Evolutionary conservation across 2,113 vertebrate genomes (phyloP).

Genomic region (Fulica atra): DNA sequence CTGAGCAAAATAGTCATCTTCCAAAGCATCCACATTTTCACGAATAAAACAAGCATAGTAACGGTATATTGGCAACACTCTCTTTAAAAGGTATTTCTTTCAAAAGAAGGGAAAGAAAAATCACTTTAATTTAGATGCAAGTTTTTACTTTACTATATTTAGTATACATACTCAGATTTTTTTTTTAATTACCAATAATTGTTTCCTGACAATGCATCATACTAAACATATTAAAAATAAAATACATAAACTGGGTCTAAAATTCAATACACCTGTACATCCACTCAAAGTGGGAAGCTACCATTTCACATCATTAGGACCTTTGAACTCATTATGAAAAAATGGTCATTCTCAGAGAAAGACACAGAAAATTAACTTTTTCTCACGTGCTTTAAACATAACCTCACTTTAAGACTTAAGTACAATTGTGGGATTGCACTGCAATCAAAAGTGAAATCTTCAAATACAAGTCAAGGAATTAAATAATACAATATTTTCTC

Average conservation of each 20-base stretch:
- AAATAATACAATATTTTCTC: not conserved
- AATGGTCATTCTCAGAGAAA: not conserved
- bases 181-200: not conserved
- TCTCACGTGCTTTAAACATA: not conserved
- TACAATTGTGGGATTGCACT: not conserved
- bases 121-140: constrained; percentile 11
- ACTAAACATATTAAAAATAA: not conserved
- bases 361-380: not conserved
- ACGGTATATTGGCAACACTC: constrained; percentile 75
- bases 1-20: constrained; percentile 69
- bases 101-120: constrained; percentile 61
- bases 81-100: constrained; percentile 81
- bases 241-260: not conserved
- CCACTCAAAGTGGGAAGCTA: not conserved
- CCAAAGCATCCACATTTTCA: constrained; percentile 57
- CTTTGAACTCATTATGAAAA: not conserved
- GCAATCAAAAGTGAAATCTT: not conserved
- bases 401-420: not conserved
- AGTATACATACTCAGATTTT: not conserved
- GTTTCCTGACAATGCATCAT: not conserved
- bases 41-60: constrained; percentile 72
- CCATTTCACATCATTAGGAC: not conserved
- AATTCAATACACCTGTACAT: not conserved
- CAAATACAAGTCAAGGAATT: not conserved
- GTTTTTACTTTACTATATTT: not conserved